Evolutionary conservation across 2,888 invertebrate species (phyloP), one percentile per base, ranked within the genome.

Genomic region (Caenorhabditis sinica): DNA sequence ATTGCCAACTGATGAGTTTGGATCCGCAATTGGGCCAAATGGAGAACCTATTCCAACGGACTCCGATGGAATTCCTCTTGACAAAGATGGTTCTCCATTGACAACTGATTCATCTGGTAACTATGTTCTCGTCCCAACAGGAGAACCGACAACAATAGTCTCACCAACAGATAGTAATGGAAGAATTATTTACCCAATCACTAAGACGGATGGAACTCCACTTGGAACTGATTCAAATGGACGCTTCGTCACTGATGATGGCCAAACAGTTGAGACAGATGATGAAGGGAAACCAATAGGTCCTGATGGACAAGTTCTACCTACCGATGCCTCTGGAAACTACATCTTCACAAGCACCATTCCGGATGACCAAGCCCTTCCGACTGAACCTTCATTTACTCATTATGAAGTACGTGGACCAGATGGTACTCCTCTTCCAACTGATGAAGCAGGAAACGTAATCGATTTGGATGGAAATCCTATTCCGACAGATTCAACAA

Each of bases 191-290:
- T 86, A 84, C 45, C 88, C 88, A 43, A 71, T 61, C 2, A 45
- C 65, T n/a, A 81, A 72, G 36, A 68, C 45, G 23, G 79, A 85
- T 74, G 84, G 84, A n/a, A 45, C 56, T 4, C 75, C 79, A 5
- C 77, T 90, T 43, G 86, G 90, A 15, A 91, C 90, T 33, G 90
- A 90, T 69, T 68, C 63, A 17, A 58, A 45, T 11, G 86, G 87
- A 20, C 73, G 69, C 6, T 56, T 36, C 30, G 73, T 90, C 23
- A 76, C 85, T 25, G 85, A 83, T 17, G 40, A 63, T 49, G 83
- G 83, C n/a, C 23, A 33, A 45, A 40, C 58, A 2, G 43, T 75
- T 8, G 73, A 49, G 15, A 79, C 33, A 5, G 73, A 87, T 53
- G 79, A 82, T n/a, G 79, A 82, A 30, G 87, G 87, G 40, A 53